Percentiles rank a stretch among this genome's conserved stretches.
phyloP scores from a whole-genome alignment of 53 echinoderm and acorn worm species.

The Apostichopus leukothele region DNA sequence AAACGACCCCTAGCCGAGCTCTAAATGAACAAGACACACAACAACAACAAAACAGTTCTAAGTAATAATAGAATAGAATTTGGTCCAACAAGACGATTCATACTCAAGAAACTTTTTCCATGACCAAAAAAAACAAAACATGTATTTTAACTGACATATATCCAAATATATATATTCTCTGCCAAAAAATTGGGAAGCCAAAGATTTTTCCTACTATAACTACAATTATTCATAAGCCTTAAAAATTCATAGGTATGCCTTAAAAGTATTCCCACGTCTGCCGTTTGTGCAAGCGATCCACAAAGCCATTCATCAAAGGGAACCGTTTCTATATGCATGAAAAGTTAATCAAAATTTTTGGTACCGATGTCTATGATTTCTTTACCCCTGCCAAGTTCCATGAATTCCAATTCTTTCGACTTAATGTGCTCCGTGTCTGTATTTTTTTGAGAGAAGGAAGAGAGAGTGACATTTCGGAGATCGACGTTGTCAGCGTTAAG shows the following conservation, averaged over 20 bases:
- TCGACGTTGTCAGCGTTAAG: slow-evolving; percentile 24
- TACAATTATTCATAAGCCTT: slow-evolving; percentile 41
- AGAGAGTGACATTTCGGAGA: slow-evolving; percentile 10
- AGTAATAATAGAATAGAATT: too few species aligned
- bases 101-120: too few species aligned
- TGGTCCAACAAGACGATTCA: too few species aligned
- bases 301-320: slow-evolving; percentile 31
- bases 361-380: neutral
- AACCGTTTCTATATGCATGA: slow-evolving; percentile 9
- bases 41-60: too few species aligned
- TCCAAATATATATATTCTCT: neutral
- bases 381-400: neutral
- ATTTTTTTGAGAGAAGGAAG: neutral
- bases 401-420: slow-evolving; percentile 6
- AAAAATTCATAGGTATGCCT: slow-evolving; percentile 30
- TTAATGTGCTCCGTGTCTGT: slow-evolving; percentile 25
- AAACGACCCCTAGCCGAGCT: too few species aligned
- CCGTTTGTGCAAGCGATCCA: slow-evolving; percentile 39
- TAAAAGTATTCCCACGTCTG: slow-evolving; percentile 34
- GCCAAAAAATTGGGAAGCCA: neutral
- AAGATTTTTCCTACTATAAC: slow-evolving; percentile 4
- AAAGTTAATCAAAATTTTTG: slow-evolving; percentile 37
- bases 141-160: neutral
- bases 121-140: too few species aligned
- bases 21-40: too few species aligned